phyloP scores from a whole-genome alignment of 2,113 vertebrate species.

The Triplophysa tibetana region DNA sequence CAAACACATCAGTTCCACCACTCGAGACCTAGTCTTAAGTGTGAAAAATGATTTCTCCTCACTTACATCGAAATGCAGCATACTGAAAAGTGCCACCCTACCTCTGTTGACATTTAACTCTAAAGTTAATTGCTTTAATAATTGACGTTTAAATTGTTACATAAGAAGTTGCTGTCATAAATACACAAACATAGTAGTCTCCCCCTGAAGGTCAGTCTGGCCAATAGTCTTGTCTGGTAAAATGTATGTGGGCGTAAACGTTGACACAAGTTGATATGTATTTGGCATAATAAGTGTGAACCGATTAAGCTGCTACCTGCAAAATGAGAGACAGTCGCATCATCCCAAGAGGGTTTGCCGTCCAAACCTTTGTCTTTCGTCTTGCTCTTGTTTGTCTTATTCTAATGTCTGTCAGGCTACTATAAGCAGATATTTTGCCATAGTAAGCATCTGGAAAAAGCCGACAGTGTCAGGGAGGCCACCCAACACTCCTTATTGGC shows the following conservation, averaged over 20 bases:
- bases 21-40: conserved; percentile 21
- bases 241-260: conserved; percentile 52
- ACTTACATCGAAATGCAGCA: not conserved
- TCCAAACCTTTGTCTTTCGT: conserved; percentile 12
- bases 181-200: conserved; percentile 63
- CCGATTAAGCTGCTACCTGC: conserved; percentile 61
- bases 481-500: conserved; percentile 65
- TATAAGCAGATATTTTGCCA: conserved; percentile 57
- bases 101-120: conserved; percentile 58
- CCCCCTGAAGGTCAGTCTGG: conserved; percentile 66
- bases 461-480: conserved; percentile 55
- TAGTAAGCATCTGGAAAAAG: conserved; percentile 67
- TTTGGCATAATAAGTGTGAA: conserved; percentile 62
- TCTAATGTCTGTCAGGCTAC: conserved; percentile 31
- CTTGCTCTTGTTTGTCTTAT: conserved; percentile 38
- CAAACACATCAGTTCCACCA: conserved; percentile 39
- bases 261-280: conserved; percentile 51
- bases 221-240: conserved; percentile 55
- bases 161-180: not conserved
- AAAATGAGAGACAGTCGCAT: conserved; percentile 40
- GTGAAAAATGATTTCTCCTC: conserved; percentile 11
- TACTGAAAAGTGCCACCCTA: conserved; percentile 22
- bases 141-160: conserved; percentile 63
- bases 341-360: conserved; percentile 26
- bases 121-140: conserved; percentile 71